These are phyloP conservation scores for Noctuana brunneofusca DNA, from an alignment of 2,888 invertebrate species.

Conservation along the genomic window DNA sequence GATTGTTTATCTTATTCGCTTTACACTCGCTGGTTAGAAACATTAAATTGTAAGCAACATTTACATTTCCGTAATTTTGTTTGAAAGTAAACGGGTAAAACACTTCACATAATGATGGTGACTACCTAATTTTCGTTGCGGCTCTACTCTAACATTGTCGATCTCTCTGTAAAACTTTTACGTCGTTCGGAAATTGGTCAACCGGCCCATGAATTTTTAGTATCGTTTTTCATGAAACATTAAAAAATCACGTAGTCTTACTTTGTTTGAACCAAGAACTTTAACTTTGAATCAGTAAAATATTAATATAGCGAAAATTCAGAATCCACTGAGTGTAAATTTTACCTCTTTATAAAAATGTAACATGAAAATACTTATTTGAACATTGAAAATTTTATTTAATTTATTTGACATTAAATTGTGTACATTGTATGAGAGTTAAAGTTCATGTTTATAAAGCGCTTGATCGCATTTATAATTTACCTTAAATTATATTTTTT, in stretches of 20 bases:
- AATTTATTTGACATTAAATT: background rate
- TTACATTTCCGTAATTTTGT: conserved; percentile 55
- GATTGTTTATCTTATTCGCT: background rate
- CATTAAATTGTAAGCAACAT: background rate
- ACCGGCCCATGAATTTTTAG: background rate
- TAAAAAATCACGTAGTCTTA: too few relatives aligned
- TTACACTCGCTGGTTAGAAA: background rate
- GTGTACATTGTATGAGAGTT: background rate
- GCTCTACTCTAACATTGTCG: conserved; percentile 21
- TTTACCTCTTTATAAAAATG: background rate
- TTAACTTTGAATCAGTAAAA: background rate
- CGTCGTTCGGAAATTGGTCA: conserved; percentile 22
- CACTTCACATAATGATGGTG: conserved; percentile 29
- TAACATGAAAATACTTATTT: background rate
- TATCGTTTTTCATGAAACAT: too few relatives aligned
- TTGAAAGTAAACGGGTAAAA: conserved; percentile 54
- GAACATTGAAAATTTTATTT: background rate
- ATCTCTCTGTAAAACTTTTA: conserved; percentile 46
- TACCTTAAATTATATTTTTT: too few relatives aligned
- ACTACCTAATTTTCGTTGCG: conserved; percentile 29
- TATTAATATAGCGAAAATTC: background rate
- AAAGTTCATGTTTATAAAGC: too few relatives aligned
- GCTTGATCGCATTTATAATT: too few relatives aligned
- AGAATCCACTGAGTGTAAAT: background rate
- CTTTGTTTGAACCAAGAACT: background rate